These are phyloP conservation scores for Tenthredo scrophulariae DNA, from an alignment of 2,888 invertebrate genomes.

Conservation along the genomic window DNA sequence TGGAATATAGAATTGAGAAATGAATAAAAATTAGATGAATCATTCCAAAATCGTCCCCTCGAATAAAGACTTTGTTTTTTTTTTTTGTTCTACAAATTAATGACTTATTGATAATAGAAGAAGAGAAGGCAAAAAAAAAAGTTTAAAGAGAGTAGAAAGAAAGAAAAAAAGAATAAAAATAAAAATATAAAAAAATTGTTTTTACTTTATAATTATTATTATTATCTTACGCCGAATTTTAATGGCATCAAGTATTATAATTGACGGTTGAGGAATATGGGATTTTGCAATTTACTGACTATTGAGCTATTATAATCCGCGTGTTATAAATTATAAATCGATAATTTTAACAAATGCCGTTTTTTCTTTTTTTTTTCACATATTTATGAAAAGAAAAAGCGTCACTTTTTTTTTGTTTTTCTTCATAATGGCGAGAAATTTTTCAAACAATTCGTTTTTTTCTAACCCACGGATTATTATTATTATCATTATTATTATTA, in stretches of 20 bases:
- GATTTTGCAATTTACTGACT: constrained; percentile 51
- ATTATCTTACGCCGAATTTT: constrained; percentile 19
- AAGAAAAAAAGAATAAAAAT: background rate
- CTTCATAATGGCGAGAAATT: background rate
- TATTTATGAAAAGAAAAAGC: background rate
- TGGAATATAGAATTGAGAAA: constrained; percentile 19
- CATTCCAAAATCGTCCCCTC: constrained; percentile 53
- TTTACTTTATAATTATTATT: constrained; percentile 10
- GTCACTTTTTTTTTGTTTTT: background rate
- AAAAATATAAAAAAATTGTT: constrained; percentile 19
- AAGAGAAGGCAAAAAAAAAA: background rate
- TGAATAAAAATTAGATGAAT: constrained; percentile 30
- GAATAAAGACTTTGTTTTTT: constrained; percentile 23
- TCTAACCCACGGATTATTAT: constrained; percentile 6
- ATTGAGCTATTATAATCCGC: constrained; percentile 34
- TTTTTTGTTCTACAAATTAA: background rate
- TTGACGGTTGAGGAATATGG: constrained; percentile 47
- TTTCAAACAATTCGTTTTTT: background rate
- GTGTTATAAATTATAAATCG: background rate
- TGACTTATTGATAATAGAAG: background rate
- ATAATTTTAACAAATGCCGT: background rate
- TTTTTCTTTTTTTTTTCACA: background rate
- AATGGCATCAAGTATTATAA: constrained; percentile 2
- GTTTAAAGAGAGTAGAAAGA: background rate
- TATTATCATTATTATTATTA: too few species aligned